Evolutionary conservation across 2,113 vertebrate species (phyloP).

Genomic region (Lates calcarifer): DNA sequence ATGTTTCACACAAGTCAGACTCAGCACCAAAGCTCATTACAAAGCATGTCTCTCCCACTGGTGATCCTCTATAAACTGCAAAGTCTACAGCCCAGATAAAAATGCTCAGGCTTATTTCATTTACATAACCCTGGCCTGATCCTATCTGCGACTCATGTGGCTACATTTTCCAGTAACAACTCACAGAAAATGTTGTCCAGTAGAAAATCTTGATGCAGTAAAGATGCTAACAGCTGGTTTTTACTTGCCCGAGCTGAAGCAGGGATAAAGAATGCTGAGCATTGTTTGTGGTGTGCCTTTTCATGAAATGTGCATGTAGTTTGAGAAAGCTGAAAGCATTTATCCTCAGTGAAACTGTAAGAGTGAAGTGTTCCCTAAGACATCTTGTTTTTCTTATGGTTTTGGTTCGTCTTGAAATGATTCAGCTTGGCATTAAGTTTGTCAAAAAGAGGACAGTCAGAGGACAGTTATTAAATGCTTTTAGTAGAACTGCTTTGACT

Average conservation of each 20-base stretch:
- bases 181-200: background rate
- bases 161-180: background rate
- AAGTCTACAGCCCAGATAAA: background rate
- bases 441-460: slow-evolving; percentile 5
- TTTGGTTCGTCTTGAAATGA: slow-evolving; percentile 13
- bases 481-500: slow-evolving; percentile 6
- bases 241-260: slow-evolving; percentile 19
- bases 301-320: slow-evolving; percentile 37
- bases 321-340: slow-evolving; percentile 29
- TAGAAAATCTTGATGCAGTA: background rate
- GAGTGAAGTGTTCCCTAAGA: slow-evolving; percentile 12
- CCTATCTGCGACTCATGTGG: background rate
- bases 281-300: slow-evolving; percentile 24
- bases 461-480: slow-evolving; percentile 7
- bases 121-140: slow-evolving; percentile 13
- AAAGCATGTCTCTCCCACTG: background rate
- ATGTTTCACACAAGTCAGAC: background rate
- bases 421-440: background rate
- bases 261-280: slow-evolving; percentile 15
- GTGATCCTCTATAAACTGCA: slow-evolving; percentile 16
- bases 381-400: slow-evolving; percentile 20
- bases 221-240: slow-evolving; percentile 49
- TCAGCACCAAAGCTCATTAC: slow-evolving; percentile 6
- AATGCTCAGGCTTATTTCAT: slow-evolving; percentile 9
- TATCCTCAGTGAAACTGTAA: slow-evolving; percentile 14